Conservation (phyloP, 2,797 vertebrate species). For the Phalanger gymnotis region DNA sequence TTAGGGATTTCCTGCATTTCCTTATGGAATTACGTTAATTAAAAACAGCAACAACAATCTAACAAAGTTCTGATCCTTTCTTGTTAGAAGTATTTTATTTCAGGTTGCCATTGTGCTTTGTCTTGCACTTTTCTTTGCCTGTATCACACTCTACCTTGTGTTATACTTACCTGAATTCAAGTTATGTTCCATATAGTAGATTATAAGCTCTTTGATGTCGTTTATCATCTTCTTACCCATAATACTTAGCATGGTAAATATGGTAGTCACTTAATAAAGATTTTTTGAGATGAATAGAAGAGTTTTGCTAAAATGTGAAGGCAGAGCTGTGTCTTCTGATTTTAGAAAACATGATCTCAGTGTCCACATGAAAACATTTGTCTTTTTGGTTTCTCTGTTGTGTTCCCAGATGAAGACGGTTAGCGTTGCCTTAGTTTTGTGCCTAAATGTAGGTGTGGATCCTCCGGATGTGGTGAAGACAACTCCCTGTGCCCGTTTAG, state of each 20-base stretch:
- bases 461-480: conserved; percentile 99
- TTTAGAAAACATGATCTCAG: neutral
- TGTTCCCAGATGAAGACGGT: conserved; percentile 97
- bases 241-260: neutral
- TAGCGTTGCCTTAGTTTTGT: conserved; percentile 97
- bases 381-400: conserved; percentile 30
- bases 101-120: neutral
- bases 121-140: neutral
- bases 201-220: neutral
- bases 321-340: neutral
- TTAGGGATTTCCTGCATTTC: neutral
- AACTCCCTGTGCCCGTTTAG: conserved; percentile 95
- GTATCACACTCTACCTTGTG: neutral
- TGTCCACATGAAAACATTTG: neutral
- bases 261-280: neutral
- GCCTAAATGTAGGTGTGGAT: conserved; percentile 98
- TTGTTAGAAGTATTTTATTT: neutral
- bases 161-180: neutral
- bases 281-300: neutral
- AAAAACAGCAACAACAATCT: neutral
- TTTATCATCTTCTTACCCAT: neutral
- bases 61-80: neutral
- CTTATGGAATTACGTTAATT: neutral
- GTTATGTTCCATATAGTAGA: neutral
- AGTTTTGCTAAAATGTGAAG: neutral